phyloP scores from a whole-genome alignment of 2,113 vertebrate species.

The Salvelinus namaycush region DNA sequence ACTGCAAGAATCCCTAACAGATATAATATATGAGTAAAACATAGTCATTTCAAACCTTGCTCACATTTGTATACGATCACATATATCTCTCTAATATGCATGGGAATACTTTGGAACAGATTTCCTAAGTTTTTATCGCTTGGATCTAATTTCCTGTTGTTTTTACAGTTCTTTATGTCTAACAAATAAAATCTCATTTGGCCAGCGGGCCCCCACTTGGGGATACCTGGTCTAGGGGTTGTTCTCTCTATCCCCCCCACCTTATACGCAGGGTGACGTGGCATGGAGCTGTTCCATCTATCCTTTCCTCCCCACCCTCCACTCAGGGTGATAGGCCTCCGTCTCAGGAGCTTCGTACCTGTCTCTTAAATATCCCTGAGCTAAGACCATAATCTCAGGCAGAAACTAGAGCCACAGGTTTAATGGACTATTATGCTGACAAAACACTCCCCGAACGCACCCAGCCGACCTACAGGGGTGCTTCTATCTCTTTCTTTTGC shows the following conservation, averaged over 20 bases:
- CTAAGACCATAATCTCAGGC: constrained; percentile 72
- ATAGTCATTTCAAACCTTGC: no score
- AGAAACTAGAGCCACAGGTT: constrained; percentile 67
- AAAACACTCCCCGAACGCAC: constrained; percentile 31
- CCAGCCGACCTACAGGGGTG: constrained; percentile 53
- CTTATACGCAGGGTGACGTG: constrained; percentile 35
- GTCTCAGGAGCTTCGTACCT: constrained; percentile 48
- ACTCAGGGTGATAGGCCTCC: constrained; percentile 39
- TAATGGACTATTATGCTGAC: constrained; percentile 68
- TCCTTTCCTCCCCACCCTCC: constrained; percentile 9
- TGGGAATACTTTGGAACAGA: no score
- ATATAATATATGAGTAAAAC: no score
- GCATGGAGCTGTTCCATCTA: not conserved
- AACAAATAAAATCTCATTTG: no score
- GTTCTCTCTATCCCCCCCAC: not conserved
- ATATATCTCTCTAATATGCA: no score
- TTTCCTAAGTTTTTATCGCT: no score
- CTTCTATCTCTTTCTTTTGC: constrained; percentile 23
- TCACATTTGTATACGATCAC: no score
- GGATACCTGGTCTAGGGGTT: constrained; percentile 27
- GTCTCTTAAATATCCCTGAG: constrained; percentile 63
- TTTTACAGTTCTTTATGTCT: no score
- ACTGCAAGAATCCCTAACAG: no score
- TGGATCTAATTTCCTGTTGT: no score
- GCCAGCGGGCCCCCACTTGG: not conserved